phyloP scores from a whole-genome alignment of 2,888 invertebrate species.

The Oscheius onirici region DNA sequence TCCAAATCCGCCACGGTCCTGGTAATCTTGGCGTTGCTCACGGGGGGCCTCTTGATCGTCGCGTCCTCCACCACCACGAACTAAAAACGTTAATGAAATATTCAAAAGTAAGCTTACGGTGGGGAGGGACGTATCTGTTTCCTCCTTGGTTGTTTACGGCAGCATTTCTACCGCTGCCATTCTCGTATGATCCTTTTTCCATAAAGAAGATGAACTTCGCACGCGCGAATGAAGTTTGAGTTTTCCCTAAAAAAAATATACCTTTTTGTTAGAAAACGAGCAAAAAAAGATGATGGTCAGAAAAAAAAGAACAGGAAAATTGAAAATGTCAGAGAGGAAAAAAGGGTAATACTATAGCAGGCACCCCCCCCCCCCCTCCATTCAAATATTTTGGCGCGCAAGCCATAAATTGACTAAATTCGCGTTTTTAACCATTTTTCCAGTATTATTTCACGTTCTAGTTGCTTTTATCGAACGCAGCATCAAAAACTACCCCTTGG shows the following conservation, averaged over 20 bases:
- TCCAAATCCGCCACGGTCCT: conserved; percentile 20
- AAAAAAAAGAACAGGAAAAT: not conserved
- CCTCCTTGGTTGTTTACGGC: conserved; percentile 42
- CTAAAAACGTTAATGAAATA: too few species aligned
- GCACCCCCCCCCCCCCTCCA: too few species aligned
- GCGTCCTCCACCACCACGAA: conserved; percentile 45
- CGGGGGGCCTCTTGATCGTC: conserved; percentile 34
- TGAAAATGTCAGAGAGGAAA: too few species aligned
- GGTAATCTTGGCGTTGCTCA: conserved; percentile 28
- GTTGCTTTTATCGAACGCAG: too few species aligned
- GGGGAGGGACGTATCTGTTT: conserved; percentile 62
- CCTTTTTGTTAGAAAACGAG: not conserved
- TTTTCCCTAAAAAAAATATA: not conserved
- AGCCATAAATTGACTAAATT: too few species aligned
- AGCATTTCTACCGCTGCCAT: conserved; percentile 61
- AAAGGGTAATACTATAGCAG: too few species aligned
- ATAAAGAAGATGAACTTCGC: conserved; percentile 50
- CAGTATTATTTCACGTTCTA: too few species aligned
- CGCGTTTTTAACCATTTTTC: too few species aligned
- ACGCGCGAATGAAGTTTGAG: conserved; percentile 40
- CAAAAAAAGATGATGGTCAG: not conserved
- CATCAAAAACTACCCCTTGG: too few species aligned
- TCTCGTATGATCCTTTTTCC: conserved; percentile 55
- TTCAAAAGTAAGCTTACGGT: conserved; percentile 21
- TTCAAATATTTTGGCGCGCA: too few species aligned